Conservation (phyloP, 2,888 invertebrate genomes). For the Apantesis nais region DNA sequence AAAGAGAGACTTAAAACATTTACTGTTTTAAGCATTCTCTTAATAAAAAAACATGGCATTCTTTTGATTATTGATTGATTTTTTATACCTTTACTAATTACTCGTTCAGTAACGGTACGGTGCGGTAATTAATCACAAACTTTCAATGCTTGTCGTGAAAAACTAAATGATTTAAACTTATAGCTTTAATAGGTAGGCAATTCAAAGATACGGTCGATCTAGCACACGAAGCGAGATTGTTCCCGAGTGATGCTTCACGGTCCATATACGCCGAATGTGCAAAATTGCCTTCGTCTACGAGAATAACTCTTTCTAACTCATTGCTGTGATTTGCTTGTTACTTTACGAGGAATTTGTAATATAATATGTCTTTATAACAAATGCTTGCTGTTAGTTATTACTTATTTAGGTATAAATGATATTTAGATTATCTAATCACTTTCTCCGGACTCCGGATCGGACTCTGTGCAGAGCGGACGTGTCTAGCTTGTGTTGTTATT, state of each 20-base stretch:
- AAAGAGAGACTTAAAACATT: background rate
- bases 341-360: slow-evolving; percentile 15
- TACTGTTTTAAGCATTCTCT: background rate
- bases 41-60: background rate
- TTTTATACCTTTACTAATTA: background rate
- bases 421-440: too few species aligned
- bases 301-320: slow-evolving; percentile 64
- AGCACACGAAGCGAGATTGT: slow-evolving; percentile 42
- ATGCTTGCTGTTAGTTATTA: background rate
- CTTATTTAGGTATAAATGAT: background rate
- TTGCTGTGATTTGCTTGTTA: slow-evolving; percentile 59
- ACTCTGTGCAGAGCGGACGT: too few species aligned
- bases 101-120: background rate
- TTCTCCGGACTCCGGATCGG: too few species aligned
- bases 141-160: background rate
- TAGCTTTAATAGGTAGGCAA: slow-evolving; percentile 24
- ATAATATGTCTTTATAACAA: background rate
- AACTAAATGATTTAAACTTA: slow-evolving; percentile 3
- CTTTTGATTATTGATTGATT: background rate
- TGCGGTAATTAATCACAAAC: background rate
- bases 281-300: slow-evolving; percentile 54
- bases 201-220: slow-evolving; percentile 45
- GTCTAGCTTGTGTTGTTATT: too few species aligned
- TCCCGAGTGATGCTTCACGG: slow-evolving; percentile 51
- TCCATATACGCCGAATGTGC: slow-evolving; percentile 54